phyloP scores from a whole-genome alignment of 2,113 vertebrate genomes.

The Cyprinodon tularosa region DNA sequence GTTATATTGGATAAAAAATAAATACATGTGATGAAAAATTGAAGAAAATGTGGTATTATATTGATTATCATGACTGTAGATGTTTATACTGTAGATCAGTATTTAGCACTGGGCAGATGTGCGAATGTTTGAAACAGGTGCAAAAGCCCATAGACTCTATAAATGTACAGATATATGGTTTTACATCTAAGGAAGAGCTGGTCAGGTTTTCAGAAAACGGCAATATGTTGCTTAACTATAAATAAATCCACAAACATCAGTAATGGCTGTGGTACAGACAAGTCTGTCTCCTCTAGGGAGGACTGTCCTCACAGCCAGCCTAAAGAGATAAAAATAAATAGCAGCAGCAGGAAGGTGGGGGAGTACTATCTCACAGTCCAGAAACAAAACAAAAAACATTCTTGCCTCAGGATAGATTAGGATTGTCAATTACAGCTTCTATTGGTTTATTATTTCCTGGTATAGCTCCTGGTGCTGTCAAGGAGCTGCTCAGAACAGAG shows the following conservation, averaged over 20 bases:
- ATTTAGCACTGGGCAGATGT: no score
- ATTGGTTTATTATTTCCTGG: constrained; percentile 56
- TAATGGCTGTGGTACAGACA: constrained; percentile 45
- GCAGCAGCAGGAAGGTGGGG: constrained; percentile 8
- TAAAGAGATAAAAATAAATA: constrained; percentile 26
- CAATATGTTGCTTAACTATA: constrained; percentile 32
- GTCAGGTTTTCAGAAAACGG: neutral
- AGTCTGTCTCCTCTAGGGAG: constrained; percentile 21
- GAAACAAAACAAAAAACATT: constrained; percentile 8
- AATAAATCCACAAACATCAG: constrained; percentile 34
- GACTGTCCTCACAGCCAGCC: constrained; percentile 19
- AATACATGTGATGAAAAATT: no score
- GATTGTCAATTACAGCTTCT: constrained; percentile 39
- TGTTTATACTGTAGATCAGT: no score
- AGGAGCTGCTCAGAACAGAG: constrained; percentile 44
- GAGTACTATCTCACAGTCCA: constrained; percentile 23
- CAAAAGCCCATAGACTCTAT: no score
- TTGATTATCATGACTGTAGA: no score
- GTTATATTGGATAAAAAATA: no score
- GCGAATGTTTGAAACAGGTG: no score
- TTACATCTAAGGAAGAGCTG: neutral
- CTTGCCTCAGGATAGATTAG: constrained; percentile 61
- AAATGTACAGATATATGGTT: neutral
- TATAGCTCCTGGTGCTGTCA: constrained; percentile 24
- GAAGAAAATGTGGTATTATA: no score